Conservation (phyloP, 2,797 vertebrate genomes). For the Helicolenus hilgendorfi region DNA sequence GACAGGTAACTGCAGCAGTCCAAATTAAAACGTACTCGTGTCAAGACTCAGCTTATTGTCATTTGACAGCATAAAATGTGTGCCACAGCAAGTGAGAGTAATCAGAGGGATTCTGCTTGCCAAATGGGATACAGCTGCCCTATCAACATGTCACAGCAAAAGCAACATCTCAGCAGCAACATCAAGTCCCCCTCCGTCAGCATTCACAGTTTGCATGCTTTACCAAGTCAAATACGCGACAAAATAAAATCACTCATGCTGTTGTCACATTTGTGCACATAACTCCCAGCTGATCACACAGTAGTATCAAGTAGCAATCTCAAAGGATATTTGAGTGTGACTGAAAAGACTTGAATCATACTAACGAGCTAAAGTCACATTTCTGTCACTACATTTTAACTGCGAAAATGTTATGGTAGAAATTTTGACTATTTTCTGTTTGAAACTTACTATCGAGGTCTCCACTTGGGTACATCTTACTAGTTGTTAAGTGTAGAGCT, state of each 20-base stretch:
- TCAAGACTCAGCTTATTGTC: background rate
- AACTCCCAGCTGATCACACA: constrained; percentile 10
- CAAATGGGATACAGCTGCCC: constrained; percentile 15
- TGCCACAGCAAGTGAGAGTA: background rate
- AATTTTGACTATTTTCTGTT: background rate
- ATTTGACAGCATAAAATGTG: constrained; percentile 7
- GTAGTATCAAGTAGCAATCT: background rate
- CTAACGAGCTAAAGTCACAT: background rate
- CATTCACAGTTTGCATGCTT: background rate
- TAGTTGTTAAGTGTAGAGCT: background rate
- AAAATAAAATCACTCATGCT: background rate
- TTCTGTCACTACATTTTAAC: background rate
- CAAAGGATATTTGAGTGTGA: background rate
- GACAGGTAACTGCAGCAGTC: background rate
- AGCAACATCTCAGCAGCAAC: background rate
- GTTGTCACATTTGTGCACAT: background rate
- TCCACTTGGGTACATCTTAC: background rate
- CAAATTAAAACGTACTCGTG: background rate
- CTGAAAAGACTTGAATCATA: background rate
- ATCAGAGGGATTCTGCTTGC: background rate
- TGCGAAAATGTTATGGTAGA: background rate
- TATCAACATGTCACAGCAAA: constrained; percentile 50
- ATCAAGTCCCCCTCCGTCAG: background rate
- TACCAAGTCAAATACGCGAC: background rate
- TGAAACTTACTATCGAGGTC: background rate